Percentiles rank a stretch among this genome's conserved stretches.
phyloP scores from a whole-genome alignment of 2,113 vertebrate genomes.

The Peucedramus taeniatus region DNA sequence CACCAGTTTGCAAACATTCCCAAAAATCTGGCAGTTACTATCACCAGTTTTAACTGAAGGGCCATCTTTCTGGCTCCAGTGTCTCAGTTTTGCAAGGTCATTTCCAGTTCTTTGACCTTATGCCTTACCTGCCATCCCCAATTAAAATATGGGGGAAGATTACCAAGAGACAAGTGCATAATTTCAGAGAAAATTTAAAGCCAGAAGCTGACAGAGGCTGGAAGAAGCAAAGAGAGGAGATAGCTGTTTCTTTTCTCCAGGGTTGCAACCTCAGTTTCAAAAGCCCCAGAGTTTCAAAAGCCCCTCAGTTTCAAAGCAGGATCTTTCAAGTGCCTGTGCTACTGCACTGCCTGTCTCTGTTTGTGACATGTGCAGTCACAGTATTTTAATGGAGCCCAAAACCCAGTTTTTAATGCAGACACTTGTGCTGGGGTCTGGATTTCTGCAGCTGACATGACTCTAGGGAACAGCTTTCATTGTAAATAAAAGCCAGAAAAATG shows the following conservation, averaged over 20 bases:
- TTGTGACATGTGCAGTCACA: not conserved
- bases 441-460: slow-evolving; percentile 9
- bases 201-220: not conserved
- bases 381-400: not conserved
- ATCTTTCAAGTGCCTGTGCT: not conserved
- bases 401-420: slow-evolving; percentile 12
- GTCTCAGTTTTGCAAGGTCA: not conserved
- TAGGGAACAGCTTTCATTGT: slow-evolving; percentile 26
- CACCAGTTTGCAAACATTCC: not conserved
- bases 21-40: not conserved
- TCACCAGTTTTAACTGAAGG: not conserved
- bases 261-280: not conserved
- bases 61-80: not conserved
- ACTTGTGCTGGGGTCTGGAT: slow-evolving; percentile 16
- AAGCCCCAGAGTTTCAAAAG: slow-evolving; percentile 2
- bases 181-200: not conserved
- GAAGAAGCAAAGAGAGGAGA: not conserved
- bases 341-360: not conserved
- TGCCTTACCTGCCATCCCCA: not conserved
- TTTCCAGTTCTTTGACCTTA: not conserved
- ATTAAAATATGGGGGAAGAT: not conserved
- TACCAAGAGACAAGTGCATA: not conserved
- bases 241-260: not conserved
- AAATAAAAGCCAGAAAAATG: slow-evolving; percentile 22
- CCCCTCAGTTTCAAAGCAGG: not conserved